Evolutionary conservation across 2,797 vertebrate genomes (phyloP), one percentile per base, ranked within the genome.

Genomic region (Catamblyrhynchus diadema): DNA sequence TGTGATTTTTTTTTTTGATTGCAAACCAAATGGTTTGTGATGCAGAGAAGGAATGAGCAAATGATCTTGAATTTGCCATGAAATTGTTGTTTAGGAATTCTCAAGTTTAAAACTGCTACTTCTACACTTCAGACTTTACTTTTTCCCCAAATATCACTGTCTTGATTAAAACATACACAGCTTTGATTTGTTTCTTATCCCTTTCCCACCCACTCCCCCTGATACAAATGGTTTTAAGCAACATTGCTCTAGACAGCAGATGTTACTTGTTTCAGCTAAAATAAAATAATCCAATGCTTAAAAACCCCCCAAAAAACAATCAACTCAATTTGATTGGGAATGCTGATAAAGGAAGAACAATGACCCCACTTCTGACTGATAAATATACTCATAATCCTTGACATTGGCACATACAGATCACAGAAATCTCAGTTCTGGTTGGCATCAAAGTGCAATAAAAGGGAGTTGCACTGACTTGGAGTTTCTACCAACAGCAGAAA

Each of bases 401-500:
- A 60, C 45, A 42, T 7, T 67, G 66, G 41, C 59, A 77, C 51
- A 22, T 7, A 33, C 9, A 61, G 27, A 60, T 32, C 59, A 57
- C 3, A 72, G 56, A 72, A 61, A 90, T 83, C 41, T 67, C 50
- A 33, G 14, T 79, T 82, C 61, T 78, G 32, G 16, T 30, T 80
- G 66, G 25, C 66, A 67, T 28, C 39, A 53, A 88, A 70, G 53
- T 41, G 12, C 48, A 80, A 53, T 42, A 41, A 71, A 92, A 85
- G 15, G 19, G 44, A 88, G 33, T 89, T 89, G 12, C 60, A 39
- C 48, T 84, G 73, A 32, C 62, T 93, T 93, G 82, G 81, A 61
- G 48, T 94, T 92, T 32, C 89, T 94, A 91, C 75, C 72, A 95
- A 83, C 77, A 93, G 75, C 64, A 81, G 70, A 86, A 90, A 94